Evolutionary conservation across 1,140 invertebrate species (phyloP).

Genomic region (Brachystomella parvula): DNA sequence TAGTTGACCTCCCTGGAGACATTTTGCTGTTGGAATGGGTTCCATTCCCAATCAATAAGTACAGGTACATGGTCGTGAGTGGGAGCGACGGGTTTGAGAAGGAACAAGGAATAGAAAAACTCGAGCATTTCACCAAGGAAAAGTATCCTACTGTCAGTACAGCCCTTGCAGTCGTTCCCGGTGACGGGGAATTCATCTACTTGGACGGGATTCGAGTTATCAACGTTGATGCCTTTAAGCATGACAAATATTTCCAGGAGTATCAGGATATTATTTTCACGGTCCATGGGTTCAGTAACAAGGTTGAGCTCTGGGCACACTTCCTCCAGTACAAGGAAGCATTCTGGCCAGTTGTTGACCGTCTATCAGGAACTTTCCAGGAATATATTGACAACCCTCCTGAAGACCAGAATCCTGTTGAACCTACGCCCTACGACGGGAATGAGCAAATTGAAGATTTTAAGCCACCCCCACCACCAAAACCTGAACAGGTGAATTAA

Average conservation of each 20-base stretch:
- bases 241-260: constrained; percentile 11
- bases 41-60: constrained; percentile 10
- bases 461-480: background rate
- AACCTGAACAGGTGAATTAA: background rate
- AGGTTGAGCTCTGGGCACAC: constrained; percentile 5
- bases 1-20: background rate
- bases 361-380: background rate
- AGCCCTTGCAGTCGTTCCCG: background rate
- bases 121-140: background rate
- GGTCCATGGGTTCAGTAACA: constrained; percentile 3
- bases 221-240: constrained; percentile 8
- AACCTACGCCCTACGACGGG: too few species aligned
- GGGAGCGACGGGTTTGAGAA: background rate
- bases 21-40: constrained; percentile 6
- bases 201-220: background rate
- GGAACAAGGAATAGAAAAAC: background rate
- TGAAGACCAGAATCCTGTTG: background rate
- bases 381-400: background rate
- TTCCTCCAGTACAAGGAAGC: constrained; percentile 5
- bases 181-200: background rate
- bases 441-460: too few species aligned
- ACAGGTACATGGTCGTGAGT: background rate
- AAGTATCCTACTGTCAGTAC: background rate
- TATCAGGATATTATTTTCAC: constrained; percentile 9
- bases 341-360: background rate